Evolutionary conservation across 2,797 vertebrate genomes (phyloP).

Genomic region (Sebastes cheni): DNA sequence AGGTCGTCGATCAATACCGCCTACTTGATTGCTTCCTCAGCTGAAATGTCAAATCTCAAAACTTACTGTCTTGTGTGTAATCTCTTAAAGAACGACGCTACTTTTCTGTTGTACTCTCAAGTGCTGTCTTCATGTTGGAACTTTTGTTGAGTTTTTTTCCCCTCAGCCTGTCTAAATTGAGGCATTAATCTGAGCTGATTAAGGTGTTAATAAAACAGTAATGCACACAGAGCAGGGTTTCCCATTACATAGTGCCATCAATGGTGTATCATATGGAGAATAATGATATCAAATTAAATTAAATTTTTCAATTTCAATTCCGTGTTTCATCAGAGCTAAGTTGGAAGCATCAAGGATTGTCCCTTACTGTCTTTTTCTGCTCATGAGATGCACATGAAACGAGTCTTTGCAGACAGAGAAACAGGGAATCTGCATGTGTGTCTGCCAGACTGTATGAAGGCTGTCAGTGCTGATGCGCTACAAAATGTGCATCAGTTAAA

Average conservation of each 20-base stretch:
- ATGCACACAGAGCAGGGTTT: not conserved
- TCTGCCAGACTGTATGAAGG: not conserved
- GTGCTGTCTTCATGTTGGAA: not conserved
- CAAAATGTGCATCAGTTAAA: not conserved
- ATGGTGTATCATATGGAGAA: not conserved
- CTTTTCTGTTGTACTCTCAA: not conserved
- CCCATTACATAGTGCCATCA: not conserved
- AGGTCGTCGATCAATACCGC: not conserved
- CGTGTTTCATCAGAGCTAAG: not conserved
- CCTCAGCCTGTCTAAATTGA: not conserved
- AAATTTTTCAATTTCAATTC: not conserved
- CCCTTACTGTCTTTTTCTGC: not conserved
- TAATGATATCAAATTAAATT: not conserved
- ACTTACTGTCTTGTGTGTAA: not conserved
- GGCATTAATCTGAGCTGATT: not conserved
- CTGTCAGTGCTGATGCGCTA: not conserved
- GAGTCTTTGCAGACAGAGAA: not conserved
- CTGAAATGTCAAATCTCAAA: not conserved
- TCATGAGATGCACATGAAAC: not conserved
- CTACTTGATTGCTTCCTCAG: not conserved
- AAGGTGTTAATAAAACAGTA: not conserved
- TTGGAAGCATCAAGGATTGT: not conserved
- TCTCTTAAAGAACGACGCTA: not conserved
- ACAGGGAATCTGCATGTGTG: not conserved
- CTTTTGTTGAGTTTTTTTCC: not conserved